Evolutionary conservation across 2,113 vertebrate species (phyloP), one percentile per base, ranked within the genome.

Genomic region (Phocoena phocoena): DNA sequence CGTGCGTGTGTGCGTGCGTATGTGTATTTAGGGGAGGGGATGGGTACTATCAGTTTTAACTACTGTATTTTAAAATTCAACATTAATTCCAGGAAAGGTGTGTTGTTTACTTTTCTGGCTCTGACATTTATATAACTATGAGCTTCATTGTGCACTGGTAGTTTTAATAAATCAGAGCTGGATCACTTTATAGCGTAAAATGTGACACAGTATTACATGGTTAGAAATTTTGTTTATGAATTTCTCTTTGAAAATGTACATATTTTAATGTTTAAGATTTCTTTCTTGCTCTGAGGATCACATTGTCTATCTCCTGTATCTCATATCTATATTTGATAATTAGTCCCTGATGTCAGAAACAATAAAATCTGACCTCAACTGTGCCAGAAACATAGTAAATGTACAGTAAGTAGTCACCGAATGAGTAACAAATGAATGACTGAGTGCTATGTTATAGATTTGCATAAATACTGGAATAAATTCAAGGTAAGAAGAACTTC

Each of bases 131-230:
- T 20, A 60, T 83, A 44, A 88, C n/a, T 44, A 8, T 31, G 33
- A 88, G 14, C 88, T 5, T 81, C 33, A 17, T 62, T 94, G 50
- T 17, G 63, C 12, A 44, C 33, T 81, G 80, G 11, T 41, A 87
- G 92, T 94, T 93, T 93, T 58, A 90, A 76, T 90, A 94, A 93
- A 80, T 84, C 62, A 96, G 17, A 85, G 2, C 8, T 93, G 90
- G 5, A 58, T 85, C 8, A 18, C 5, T 89, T 81, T 85, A 86
- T 76, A 86, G 11, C 8, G 68, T 67, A 76, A 90, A 60, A 77
- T 62, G 44, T 88, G 77, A 84, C 23, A 81, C 21, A 92, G 14
- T 55, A 60, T 81, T 96, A 21, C 65, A 63, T n/a, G 44, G 14
- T 65, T 63, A 90, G 23, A 90, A 92, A 53, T 65, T 88, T 53